phyloP scores from a whole-genome alignment of 2,113 vertebrate genomes.

The Lethenteron camtschaticum region DNA sequence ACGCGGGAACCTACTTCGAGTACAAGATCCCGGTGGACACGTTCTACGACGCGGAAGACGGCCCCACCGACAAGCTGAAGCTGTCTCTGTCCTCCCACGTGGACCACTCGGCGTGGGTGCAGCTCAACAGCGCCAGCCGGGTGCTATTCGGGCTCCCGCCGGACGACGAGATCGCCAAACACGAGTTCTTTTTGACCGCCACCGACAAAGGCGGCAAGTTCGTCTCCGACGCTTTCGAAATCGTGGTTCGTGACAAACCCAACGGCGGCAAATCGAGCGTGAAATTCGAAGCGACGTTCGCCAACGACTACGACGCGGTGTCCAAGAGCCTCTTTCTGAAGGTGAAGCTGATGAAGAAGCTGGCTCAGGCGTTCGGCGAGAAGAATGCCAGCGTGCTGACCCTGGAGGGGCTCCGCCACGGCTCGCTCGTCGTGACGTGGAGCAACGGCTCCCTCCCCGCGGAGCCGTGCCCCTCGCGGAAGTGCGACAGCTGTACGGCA shows the following conservation, averaged over 20 bases:
- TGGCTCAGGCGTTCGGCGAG: conserved; percentile 59
- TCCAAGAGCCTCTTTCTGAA: conserved; percentile 51
- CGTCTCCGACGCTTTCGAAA: conserved; percentile 64
- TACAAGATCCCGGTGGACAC: conserved; percentile 74
- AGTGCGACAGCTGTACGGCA: conserved; percentile 39
- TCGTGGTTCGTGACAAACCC: conserved; percentile 50
- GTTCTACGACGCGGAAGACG: conserved; percentile 68
- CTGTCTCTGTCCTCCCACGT: conserved; percentile 53
- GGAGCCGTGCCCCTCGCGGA: conserved; percentile 54
- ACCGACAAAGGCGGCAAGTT: conserved; percentile 65
- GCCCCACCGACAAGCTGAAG: conserved; percentile 67
- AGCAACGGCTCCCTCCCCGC: conserved; percentile 63
- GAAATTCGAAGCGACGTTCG: conserved; percentile 49
- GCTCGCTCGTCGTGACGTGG: conserved; percentile 77
- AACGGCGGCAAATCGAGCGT: conserved; percentile 44
- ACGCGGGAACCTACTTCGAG: conserved; percentile 87
- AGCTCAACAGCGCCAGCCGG: conserved; percentile 82
- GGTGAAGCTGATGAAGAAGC: conserved; percentile 63
- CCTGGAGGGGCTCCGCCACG: conserved; percentile 43
- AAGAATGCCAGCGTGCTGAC: conserved; percentile 70
- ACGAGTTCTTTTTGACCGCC: conserved; percentile 74
- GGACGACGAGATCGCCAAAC: conserved; percentile 38
- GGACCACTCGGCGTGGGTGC: conserved; percentile 69
- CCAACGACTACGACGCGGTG: conserved; percentile 42
- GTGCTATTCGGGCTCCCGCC: conserved; percentile 62